Evolutionary conservation across 2,797 vertebrate genomes (phyloP).

Genomic region (Petrocephalus sullivani): DNA sequence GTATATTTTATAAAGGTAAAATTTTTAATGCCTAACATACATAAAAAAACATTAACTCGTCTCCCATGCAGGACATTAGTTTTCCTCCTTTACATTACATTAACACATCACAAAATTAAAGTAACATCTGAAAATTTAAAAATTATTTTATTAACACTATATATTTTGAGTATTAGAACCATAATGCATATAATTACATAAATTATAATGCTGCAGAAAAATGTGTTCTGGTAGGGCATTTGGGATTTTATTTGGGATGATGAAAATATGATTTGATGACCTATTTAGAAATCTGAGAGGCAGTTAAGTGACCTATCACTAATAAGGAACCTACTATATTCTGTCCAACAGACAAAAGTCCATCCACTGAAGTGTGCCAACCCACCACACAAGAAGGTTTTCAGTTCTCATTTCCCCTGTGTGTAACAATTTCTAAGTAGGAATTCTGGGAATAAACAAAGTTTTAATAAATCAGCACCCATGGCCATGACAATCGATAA

Average conservation of each 20-base stretch:
- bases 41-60: neutral
- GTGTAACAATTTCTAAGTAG: neutral
- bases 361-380: slow-evolving; percentile 51
- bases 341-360: slow-evolving; percentile 29
- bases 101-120: neutral
- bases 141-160: slow-evolving; percentile 29
- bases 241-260: neutral
- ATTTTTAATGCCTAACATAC: neutral
- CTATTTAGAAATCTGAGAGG: slow-evolving; percentile 62
- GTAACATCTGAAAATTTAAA: neutral
- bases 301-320: slow-evolving; percentile 63
- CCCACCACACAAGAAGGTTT: slow-evolving; percentile 11
- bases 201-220: neutral
- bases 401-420: slow-evolving; percentile 52
- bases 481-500: neutral
- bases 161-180: slow-evolving; percentile 43
- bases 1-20: neutral
- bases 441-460: slow-evolving; percentile 10
- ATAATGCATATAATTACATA: slow-evolving; percentile 27
- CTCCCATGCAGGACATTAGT: neutral
- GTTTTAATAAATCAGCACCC: neutral
- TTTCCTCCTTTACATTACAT: neutral
- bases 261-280: slow-evolving; percentile 45
- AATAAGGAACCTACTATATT: slow-evolving; percentile 43
- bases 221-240: neutral